Percentiles rank a stretch among this genome's conserved stretches.
phyloP scores from a whole-genome alignment of 2,797 vertebrate genomes.

The Chlorospingus semifuscus region DNA sequence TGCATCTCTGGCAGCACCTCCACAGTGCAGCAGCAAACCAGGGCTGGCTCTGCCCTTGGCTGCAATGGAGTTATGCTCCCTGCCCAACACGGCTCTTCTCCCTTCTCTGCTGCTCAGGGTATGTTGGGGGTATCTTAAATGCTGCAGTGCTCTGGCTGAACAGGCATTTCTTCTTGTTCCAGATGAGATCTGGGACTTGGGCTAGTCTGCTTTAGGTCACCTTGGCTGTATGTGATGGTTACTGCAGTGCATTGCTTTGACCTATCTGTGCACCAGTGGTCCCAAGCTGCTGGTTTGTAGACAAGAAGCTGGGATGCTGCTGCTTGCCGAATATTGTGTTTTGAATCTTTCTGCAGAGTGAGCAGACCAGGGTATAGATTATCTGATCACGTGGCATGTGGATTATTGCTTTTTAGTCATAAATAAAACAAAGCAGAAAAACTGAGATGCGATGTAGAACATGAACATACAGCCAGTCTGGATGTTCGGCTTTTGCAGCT shows the following conservation, averaged over 20 bases:
- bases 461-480: not conserved
- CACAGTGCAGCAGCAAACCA: not conserved
- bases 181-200: not conserved
- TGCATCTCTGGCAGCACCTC: not conserved
- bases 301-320: not conserved
- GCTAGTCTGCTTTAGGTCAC: not conserved
- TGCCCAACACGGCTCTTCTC: rapidly evolving
- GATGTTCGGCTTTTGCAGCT: rapidly evolving
- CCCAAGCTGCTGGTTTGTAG: not conserved
- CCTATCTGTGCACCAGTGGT: not conserved
- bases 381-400: not conserved
- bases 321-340: not conserved
- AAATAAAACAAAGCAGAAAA: not conserved
- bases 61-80: rapidly evolving
- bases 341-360: not conserved
- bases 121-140: rapidly evolving
- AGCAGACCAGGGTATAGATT: not conserved
- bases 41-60: not conserved
- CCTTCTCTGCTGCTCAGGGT: not conserved
- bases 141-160: not conserved
- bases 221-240: not conserved
- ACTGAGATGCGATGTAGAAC: not conserved
- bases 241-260: not conserved
- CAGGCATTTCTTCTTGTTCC: not conserved
- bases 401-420: not conserved